Evolutionary conservation across 1,140 invertebrate genomes (phyloP), one percentile per base, ranked within the genome.

Genomic region (roundworm (Caenorhabditis elegans)): DNA sequence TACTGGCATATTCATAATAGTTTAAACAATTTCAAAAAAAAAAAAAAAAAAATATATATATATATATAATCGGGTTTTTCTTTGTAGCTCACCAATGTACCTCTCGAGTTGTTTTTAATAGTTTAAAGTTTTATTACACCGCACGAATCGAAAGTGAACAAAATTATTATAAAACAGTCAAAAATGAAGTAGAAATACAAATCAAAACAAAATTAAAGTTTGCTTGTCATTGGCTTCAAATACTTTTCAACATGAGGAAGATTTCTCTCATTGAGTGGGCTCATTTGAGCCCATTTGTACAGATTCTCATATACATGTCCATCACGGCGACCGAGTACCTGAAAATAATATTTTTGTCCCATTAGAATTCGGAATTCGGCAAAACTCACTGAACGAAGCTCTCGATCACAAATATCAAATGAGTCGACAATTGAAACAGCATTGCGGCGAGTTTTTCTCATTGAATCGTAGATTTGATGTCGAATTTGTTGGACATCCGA

Each of bases 221-320:
- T 70, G 34, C 60, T 70, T 8, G 60, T 85, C 83, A 85, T 76
- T 46, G 83, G 83, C 48, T 82, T 79, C 36, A 85, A 65, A 78
- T 85, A 82, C 39, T 85, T 85, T 34, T 81, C 43, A 48, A 85
- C 86, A 48, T 76, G 80, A 22, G 84, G 83, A 22, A 77, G 46
- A 26, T 77, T 51, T 19, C 94, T 92, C 75, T 93, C 91, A 90
- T 97, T 98, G 0, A 97, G 91, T 0, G 95, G 95, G 89, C 94
- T 95, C 87, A 94, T 94, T 87, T 93, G 92, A 0, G 95, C 95
- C 86, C 94, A 95, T 70, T 94, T 92, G 87, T 94, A 95, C 10
- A 98, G 91, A 80, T 94, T 93, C 87, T 95, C 93, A 90, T 97
- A 98, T 0, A 96, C 95, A 83, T 95, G 93, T 3, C 96, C 96